Percentiles rank a stretch among this genome's conserved stretches.
These are phyloP conservation scores for Oryctolagus cuniculus DNA, from an alignment of 2,113 vertebrate genomes.

Conservation along the genomic window DNA sequence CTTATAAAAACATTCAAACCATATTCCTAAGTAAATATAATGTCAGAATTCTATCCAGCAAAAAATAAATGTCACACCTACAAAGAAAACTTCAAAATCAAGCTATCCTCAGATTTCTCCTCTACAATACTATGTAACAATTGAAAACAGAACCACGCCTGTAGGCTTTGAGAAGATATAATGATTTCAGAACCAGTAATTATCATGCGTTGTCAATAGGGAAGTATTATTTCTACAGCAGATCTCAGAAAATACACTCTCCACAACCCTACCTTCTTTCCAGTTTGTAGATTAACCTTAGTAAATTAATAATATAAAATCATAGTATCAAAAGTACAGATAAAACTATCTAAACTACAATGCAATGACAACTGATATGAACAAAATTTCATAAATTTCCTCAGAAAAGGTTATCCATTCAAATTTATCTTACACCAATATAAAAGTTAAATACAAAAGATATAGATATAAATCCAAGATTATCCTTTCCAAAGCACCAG, in stretches of 20 bases:
- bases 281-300: neutral
- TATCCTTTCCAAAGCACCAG: neutral
- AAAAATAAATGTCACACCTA: neutral
- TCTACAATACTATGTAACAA: neutral
- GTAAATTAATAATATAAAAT: neutral
- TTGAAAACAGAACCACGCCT: neutral
- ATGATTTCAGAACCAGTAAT: neutral
- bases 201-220: neutral
- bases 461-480: neutral
- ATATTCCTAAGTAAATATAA: neutral
- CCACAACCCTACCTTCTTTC: neutral
- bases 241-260: neutral
- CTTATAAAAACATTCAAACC: neutral
- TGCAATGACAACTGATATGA: neutral
- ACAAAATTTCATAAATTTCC: constrained; percentile 31
- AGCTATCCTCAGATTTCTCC: neutral
- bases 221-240: neutral
- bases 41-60: neutral
- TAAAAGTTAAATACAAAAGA: neutral
- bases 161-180: neutral
- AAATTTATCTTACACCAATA: neutral
- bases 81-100: neutral
- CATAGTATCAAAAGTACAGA: neutral
- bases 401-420: neutral
- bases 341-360: neutral